Conservation (phyloP, 1,140 invertebrate genomes). For the Eupeodes corollae region DNA sequence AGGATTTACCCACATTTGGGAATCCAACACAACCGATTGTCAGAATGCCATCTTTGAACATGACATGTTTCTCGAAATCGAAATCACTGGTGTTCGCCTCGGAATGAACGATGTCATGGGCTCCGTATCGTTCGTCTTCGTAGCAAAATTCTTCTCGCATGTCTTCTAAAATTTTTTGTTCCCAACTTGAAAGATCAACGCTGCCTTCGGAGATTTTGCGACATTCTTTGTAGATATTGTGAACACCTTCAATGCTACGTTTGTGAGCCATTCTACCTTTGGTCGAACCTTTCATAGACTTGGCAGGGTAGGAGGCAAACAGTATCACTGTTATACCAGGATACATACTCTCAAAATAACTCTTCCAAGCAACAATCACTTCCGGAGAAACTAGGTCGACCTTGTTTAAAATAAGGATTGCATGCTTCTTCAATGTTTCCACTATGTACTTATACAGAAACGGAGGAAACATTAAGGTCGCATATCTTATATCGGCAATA, state of each 20-base stretch:
- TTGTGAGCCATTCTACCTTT: constrained; percentile 14
- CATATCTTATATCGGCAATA: constrained; percentile 74
- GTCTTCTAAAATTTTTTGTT: constrained; percentile 71
- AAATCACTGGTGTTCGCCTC: constrained; percentile 24
- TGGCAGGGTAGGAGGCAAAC: constrained; percentile 69
- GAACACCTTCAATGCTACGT: constrained; percentile 55
- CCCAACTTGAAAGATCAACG: constrained; percentile 72
- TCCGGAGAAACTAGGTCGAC: constrained; percentile 74
- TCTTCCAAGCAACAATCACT: constrained; percentile 77
- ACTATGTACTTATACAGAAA: constrained; percentile 73
- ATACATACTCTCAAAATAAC: constrained; percentile 63
- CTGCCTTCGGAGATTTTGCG: constrained; percentile 57
- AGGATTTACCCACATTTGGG: constrained; percentile 94
- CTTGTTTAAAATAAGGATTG: constrained; percentile 87
- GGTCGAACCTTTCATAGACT: constrained; percentile 29
- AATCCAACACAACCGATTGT: constrained; percentile 88
- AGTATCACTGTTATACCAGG: constrained; percentile 65
- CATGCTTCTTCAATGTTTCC: constrained; percentile 59
- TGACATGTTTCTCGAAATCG: constrained; percentile 59
- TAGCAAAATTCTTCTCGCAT: constrained; percentile 36
- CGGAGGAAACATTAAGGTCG: constrained; percentile 77
- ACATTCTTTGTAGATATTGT: constrained; percentile 64
- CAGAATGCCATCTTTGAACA: constrained; percentile 66
- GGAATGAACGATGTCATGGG: constrained; percentile 11
- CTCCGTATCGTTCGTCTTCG: constrained; percentile 37